Evolutionary conservation across 2,888 invertebrate genomes (phyloP), one percentile per base, ranked within the genome.

Genomic region (Hypselothyrea guttata): DNA sequence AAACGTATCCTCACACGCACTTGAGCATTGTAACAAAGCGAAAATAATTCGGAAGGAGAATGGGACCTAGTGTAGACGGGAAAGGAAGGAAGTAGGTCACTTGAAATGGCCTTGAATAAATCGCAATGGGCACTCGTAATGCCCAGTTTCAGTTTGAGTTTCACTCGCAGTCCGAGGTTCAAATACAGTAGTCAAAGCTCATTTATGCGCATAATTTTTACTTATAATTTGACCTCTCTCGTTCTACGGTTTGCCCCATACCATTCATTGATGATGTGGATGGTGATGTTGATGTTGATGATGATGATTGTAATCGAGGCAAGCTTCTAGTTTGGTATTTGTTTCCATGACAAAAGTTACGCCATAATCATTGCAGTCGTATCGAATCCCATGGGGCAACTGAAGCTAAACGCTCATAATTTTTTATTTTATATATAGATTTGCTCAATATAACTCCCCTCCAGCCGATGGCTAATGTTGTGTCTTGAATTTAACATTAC

Each of bases 161-260:
- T 16, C 16, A 16, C 16, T 18, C 15, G 13, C 38, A 16, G n/a
- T 38, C n/a, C 15, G 53, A 33, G 58, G 59, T 45, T 61, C 69
- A 76, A 75, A 75, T 70, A 66, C 72, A 67, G 54, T 62, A 71
- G 76, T 58, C 62, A 55, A 59, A 57, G 73, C 64, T 66, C 77
- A 81, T 84, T 78, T 81, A 84, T 78, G 84, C 78, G 82, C 78
- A 78, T 78, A 78, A 82, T 84, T 76, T 81, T 57, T 60, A 57
- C 58, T 63, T 67, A 63, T 76, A 63, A 77, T 60, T 70, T 76
- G 47, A n/a, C n/a, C 52, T 57, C 61, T 67, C 42, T 37, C 11
- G 12, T 16, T 31, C 13, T 51, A 37, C 12, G n/a, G 28, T 15
- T 18, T 47, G 28, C 12, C 46, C 33, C 40, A 54, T 37, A 22